Evolutionary conservation across 1,140 invertebrate genomes (phyloP).

Genomic region (Vanessa tameamea): DNA sequence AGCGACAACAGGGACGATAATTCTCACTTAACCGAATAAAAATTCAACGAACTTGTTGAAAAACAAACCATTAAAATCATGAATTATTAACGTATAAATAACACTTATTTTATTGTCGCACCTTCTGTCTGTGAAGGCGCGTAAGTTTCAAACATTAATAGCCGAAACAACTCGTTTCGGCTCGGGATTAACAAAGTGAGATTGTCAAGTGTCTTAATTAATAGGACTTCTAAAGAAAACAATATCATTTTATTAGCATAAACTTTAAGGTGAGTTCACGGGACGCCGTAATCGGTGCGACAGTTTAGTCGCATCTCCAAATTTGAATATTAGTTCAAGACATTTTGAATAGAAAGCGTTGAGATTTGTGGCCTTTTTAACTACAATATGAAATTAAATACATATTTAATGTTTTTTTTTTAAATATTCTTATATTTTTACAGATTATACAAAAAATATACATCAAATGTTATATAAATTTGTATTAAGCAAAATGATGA

Average conservation of each 20-base stretch:
- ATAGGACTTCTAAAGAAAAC: constrained; percentile 77
- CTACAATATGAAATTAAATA: too few species aligned
- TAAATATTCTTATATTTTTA: too few species aligned
- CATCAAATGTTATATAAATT: too few species aligned
- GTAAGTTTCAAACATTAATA: constrained; percentile 71
- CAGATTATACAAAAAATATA: too few species aligned
- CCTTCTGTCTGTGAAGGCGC: constrained; percentile 62
- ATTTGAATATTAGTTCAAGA: not conserved
- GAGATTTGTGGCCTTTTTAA: too few species aligned
- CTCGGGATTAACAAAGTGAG: constrained; percentile 72
- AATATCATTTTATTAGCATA: constrained; percentile 79
- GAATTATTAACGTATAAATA: constrained; percentile 73
- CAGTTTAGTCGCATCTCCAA: not conserved
- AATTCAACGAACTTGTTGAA: constrained; percentile 13
- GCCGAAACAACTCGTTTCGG: constrained; percentile 55
- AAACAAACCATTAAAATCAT: constrained; percentile 59
- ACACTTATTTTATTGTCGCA: constrained; percentile 66
- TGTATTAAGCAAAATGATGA: too few species aligned
- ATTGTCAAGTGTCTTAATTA: constrained; percentile 75
- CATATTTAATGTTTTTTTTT: too few species aligned
- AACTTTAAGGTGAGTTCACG: constrained; percentile 36
- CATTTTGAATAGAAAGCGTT: too few species aligned
- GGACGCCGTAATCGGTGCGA: not conserved
- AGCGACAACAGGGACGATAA: constrained; percentile 16
- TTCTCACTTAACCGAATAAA: constrained; percentile 25